Conservation (phyloP, 2,113 vertebrate species). For the Corythornis madagascariensis region DNA sequence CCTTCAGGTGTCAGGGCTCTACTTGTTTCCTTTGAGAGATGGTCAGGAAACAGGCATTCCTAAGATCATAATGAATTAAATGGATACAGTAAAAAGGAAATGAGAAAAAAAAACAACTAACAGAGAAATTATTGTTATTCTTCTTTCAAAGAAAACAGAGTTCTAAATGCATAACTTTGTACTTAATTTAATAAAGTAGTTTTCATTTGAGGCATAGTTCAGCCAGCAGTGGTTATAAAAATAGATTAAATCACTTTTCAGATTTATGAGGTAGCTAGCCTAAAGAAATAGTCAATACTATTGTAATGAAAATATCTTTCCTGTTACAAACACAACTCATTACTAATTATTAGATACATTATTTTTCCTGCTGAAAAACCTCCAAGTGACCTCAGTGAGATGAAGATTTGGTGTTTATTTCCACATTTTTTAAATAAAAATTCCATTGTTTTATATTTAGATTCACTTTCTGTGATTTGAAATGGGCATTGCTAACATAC, state of each 20-base stretch:
- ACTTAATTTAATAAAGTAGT: background rate
- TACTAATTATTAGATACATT: background rate
- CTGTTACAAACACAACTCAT: background rate
- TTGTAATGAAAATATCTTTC: background rate
- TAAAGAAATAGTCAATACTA: background rate
- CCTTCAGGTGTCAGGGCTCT: accelerated
- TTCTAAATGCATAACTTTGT: background rate
- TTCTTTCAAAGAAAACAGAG: background rate
- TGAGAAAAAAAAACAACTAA: background rate
- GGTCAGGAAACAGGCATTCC: background rate
- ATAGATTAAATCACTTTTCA: background rate
- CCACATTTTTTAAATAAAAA: background rate
- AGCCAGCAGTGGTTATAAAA: background rate
- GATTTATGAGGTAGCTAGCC: background rate
- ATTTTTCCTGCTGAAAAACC: background rate
- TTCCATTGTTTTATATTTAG: background rate
- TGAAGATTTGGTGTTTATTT: background rate
- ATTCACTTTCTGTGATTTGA: background rate
- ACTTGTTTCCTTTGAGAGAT: background rate
- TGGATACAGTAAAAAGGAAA: background rate
- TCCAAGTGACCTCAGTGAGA: background rate
- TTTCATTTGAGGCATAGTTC: background rate
- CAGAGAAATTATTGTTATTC: background rate
- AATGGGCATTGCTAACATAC: background rate
- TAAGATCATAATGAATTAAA: background rate